A percentile compares a stretch with the other conserved stretches of the same genome.
These are phyloP conservation scores for Gymnocephalus cernua DNA, from an alignment of 2,113 vertebrate genomes.

Conservation along the genomic window DNA sequence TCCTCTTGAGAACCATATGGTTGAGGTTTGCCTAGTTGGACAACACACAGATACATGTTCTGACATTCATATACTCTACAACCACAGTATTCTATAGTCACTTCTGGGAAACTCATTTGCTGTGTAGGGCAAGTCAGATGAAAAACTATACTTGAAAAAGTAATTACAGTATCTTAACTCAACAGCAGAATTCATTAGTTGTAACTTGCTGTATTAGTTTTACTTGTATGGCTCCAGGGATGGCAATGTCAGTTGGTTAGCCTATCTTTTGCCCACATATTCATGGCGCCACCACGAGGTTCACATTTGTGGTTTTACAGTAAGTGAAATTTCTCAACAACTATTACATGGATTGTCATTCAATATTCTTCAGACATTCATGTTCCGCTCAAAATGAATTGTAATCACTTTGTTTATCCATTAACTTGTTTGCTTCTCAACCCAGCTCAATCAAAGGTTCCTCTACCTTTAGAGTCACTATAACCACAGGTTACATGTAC, in stretches of 20 bases:
- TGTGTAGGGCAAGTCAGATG: neutral
- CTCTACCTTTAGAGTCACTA: neutral
- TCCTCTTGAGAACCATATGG: conserved; percentile 32
- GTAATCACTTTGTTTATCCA: neutral
- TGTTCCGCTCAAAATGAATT: neutral
- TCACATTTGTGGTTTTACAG: neutral
- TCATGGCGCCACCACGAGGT: neutral
- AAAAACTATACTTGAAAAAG: neutral
- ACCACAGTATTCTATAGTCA: neutral
- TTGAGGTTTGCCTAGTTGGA: neutral
- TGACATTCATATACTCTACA: neutral
- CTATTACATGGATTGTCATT: neutral
- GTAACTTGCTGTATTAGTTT: neutral
- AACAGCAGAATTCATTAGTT: neutral
- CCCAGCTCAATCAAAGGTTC: neutral
- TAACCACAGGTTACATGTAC: neutral
- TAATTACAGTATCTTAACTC: neutral
- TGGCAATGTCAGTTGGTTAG: neutral
- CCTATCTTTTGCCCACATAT: neutral
- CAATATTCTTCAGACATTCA: neutral
- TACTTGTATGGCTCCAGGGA: neutral
- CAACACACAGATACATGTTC: neutral
- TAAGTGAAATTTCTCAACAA: neutral
- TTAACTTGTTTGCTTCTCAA: neutral
- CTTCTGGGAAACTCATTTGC: neutral